These are phyloP conservation scores for Scartelaos histophorus DNA, from an alignment of 2,113 vertebrate genomes.

Conservation along the genomic window DNA sequence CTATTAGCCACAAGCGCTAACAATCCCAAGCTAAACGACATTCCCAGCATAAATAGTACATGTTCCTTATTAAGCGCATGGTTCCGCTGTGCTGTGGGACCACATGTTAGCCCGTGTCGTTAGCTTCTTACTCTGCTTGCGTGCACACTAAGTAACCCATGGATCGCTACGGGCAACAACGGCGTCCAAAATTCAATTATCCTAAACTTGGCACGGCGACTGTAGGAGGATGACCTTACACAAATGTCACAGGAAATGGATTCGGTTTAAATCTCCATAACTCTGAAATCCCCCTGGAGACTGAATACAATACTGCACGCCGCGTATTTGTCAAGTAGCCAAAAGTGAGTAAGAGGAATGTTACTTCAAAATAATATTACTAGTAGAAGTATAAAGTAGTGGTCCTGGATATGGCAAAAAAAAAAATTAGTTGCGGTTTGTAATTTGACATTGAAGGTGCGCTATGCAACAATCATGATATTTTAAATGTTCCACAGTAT, in stretches of 20 bases:
- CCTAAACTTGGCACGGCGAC: constrained; percentile 46
- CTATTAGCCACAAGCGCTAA: background rate
- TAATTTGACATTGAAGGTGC: too few species aligned
- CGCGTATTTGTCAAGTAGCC: constrained; percentile 33
- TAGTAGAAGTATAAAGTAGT: background rate
- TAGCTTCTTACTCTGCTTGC: constrained; percentile 5
- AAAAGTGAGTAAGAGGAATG: background rate
- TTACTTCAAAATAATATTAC: too few species aligned
- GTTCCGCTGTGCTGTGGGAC: constrained; percentile 10
- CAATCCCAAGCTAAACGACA: background rate
- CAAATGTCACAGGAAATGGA: constrained; percentile 63
- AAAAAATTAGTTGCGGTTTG: too few species aligned
- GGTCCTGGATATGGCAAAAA: background rate
- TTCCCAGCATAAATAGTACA: constrained; percentile 4
- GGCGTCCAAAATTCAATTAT: constrained; percentile 62
- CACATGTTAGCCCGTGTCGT: constrained; percentile 10
- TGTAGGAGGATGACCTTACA: constrained; percentile 64
- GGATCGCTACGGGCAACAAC: constrained; percentile 47
- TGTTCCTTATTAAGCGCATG: constrained; percentile 25
- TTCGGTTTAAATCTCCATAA: constrained; percentile 59
- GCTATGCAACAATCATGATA: too few species aligned
- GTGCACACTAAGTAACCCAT: constrained; percentile 46
- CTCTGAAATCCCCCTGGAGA: constrained; percentile 44
- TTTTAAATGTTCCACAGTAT: too few species aligned
- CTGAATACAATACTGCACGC: constrained; percentile 47